These are phyloP conservation scores for Dipodomys ordii DNA, from an alignment of 2,113 vertebrate species.

Conservation along the genomic window DNA sequence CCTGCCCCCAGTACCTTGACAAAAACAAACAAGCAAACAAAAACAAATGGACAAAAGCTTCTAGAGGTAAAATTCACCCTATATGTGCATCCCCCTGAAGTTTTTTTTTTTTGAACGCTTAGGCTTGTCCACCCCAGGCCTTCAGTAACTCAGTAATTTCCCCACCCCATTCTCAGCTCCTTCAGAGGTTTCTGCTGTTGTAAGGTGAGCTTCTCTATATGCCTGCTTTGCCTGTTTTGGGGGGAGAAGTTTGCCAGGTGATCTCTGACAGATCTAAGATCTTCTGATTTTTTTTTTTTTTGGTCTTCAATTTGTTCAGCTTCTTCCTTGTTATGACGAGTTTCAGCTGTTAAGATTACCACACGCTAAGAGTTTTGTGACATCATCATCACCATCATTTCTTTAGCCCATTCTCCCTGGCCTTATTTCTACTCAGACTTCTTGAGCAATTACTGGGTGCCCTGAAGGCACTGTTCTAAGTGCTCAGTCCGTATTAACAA, in stretches of 20 bases:
- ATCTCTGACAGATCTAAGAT: not conserved
- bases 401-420: slow-evolving; percentile 7
- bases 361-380: not conserved
- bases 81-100: too few species aligned
- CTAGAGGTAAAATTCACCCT: not conserved
- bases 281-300: slow-evolving; percentile 13
- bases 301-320: not conserved
- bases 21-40: not conserved
- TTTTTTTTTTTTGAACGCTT: not conserved
- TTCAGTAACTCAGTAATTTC: not conserved
- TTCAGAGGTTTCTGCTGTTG: not conserved
- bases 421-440: slow-evolving; percentile 21
- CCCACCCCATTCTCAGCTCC: not conserved
- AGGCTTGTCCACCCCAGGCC: not conserved
- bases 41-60: not conserved
- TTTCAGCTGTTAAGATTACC: not conserved
- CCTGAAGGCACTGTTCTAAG: not conserved
- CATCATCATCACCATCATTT: not conserved
- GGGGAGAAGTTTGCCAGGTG: not conserved
- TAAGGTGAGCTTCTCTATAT: not conserved
- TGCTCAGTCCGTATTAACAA: not conserved
- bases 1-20: not conserved
- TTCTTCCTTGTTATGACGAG: not conserved
- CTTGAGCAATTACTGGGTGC: not conserved
- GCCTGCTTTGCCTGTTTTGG: not conserved